Base-by-base conservation (phyloP, 1,140 invertebrate species). In the Manduca sexta region DNA sequence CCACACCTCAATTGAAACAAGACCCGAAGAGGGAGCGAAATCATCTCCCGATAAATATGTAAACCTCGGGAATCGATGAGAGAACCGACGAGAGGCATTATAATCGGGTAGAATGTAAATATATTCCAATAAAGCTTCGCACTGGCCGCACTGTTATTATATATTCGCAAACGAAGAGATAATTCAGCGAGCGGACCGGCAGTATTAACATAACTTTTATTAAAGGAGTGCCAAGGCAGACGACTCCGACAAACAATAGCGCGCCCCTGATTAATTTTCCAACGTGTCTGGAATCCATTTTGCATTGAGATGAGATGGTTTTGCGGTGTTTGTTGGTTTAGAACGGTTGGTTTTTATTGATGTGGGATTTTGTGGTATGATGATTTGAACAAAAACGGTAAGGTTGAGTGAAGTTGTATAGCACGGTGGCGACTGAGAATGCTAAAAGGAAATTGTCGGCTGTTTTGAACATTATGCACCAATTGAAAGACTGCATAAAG, bases 121-220 rank as follows among this genome's bases (percentile, higher is more conserved):
- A 81, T 84, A 84, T 84, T 84, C 78, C 77, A 82, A 82, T 82
- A 81, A 84, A 76, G 67, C 67, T 50, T 61, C 57, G 60, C 55
- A 26, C 21, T 26, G 21, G 64, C 50, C 57, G 56, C 60, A 54
- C 60, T 71, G 71, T 76, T 77, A 84, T 82, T 79, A 82, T 84
- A 82, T 79, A 82, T 82, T 80, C 80, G 70, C 69, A 77, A 79
- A 82, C 76, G 74, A 74, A 70, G 69, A 79, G 78, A 84, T 84
- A 79, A 84, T 80, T 73, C 67, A 57, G 64, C 52, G 56, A 65
- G 73, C 70, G 68, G 69, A 51, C 68, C 61, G 64, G 55, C 59
- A 30, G 62, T 53, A 82, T 82, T 84, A 78, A 66, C 78, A 84
- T 84, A 84, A 84, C 74, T 84, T 84, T 82, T 81, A 81, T 81